Evolutionary conservation across 2,888 invertebrate genomes (phyloP).

Genomic region (Octonoba sinensis): DNA sequence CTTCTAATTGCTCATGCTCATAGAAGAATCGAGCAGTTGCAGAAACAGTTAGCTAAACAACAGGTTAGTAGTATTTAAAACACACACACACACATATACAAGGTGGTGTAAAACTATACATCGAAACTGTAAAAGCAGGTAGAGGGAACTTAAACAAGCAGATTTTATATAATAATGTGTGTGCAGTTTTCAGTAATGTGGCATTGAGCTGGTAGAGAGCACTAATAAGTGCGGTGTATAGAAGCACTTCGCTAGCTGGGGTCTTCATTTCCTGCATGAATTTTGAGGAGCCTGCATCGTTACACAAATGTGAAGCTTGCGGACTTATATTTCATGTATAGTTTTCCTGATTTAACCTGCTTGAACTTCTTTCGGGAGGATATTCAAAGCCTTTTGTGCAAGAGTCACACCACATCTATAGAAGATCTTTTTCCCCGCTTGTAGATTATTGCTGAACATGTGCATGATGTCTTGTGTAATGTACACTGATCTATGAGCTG

Average conservation of each 20-base stretch:
- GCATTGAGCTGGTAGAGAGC: background rate
- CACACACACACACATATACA: background rate
- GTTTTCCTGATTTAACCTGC: too few species aligned
- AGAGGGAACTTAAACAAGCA: background rate
- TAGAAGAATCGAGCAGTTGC: constrained; percentile 81
- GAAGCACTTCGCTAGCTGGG: background rate
- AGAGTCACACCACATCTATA: too few species aligned
- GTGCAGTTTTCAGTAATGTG: background rate
- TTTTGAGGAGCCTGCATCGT: background rate
- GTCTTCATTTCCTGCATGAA: background rate
- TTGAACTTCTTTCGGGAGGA: too few species aligned
- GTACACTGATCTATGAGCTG: too few species aligned
- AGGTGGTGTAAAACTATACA: background rate
- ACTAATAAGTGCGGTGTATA: background rate
- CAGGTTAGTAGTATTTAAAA: constrained; percentile 73
- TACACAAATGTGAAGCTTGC: background rate
- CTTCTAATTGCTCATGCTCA: constrained; percentile 84
- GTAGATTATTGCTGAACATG: too few species aligned
- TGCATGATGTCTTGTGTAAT: too few species aligned
- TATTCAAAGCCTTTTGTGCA: too few species aligned
- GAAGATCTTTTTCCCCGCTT: too few species aligned
- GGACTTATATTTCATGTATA: background rate
- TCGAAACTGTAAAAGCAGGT: background rate
- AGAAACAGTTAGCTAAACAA: constrained; percentile 81
- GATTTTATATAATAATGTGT: background rate